Base-by-base conservation (phyloP, 2,113 vertebrate species). In the Trinectes maculatus region DNA sequence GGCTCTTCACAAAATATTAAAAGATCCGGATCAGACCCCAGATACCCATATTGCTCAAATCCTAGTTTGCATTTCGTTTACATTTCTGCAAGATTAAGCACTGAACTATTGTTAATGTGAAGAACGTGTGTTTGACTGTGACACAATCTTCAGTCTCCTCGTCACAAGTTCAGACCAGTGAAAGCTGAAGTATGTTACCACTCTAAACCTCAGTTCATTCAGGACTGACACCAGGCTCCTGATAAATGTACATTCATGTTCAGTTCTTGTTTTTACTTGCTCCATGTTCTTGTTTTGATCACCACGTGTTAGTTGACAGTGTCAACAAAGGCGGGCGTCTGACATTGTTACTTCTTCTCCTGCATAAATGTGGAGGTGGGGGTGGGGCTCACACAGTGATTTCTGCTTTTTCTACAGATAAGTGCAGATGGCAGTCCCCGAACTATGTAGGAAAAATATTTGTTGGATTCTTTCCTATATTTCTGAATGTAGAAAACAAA, bases 191-290 rank as follows among this genome's bases (percentile, higher is more conserved):
- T 18, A 9, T 8, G 13, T 39, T 21, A 3, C 9, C 1, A 3
- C 33, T 24, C 1, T 9, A 19, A 70, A 29, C 59, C 10, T 43
- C 26, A 6, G 26, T 36, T 43, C 29, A 10, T 46, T 52, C 31
- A 31, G 15, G 36, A 46, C 28, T 18, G 42, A 40, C 48, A 8
- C 15, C 3, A 15, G 37, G 19, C 28, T 42, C 3, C 3, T 25
- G 57, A 66, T 63, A 28, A 65, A 63, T 12, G 66, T 77, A 34
- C 5, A 0, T 25, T 67, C 33, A 18, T 4, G 13, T 58, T 47
- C 33, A 8, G 26, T 53, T 79, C 63, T 74, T 78, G 80, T 67
- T 76, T 66, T 74, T 58, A 70, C 69, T 73, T 19, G 62, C 77
- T 52, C 33, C 57, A 29, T 6, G 22, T 11, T 29, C 26, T 18